Evolutionary conservation across 2,113 vertebrate genomes (phyloP).

Genomic region (Antechinus stuartii): DNA sequence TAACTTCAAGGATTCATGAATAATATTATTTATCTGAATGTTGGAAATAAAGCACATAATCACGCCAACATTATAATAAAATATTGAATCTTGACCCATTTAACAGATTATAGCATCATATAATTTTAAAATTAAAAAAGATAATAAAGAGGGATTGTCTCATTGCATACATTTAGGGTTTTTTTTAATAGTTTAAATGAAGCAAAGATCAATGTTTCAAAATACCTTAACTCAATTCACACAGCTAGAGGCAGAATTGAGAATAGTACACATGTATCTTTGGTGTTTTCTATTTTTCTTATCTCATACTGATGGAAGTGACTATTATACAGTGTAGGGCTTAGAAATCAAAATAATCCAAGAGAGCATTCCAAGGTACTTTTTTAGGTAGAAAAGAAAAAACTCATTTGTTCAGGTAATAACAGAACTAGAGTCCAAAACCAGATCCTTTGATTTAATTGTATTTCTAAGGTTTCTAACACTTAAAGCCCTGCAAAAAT

Average conservation of each 20-base stretch:
- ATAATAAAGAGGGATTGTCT: background rate
- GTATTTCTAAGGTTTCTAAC: background rate
- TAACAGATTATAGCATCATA: background rate
- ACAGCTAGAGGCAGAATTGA: background rate
- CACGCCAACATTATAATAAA: background rate
- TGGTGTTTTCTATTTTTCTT: too few relatives aligned
- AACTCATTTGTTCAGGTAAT: background rate
- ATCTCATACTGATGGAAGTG: background rate
- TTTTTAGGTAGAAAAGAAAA: background rate
- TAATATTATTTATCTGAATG: slow-evolving; percentile 8
- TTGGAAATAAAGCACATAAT: background rate
- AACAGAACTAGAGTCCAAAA: background rate
- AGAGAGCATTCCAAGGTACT: background rate
- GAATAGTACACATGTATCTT: background rate
- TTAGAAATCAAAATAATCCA: background rate
- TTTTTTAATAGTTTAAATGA: background rate
- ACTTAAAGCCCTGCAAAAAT: background rate
- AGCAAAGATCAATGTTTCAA: background rate
- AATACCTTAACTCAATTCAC: background rate
- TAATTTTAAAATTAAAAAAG: background rate
- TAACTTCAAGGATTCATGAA: background rate
- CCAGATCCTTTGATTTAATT: background rate
- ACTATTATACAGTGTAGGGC: background rate
- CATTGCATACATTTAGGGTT: background rate
- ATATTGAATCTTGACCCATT: slow-evolving; percentile 1